Evolutionary conservation across 2,797 vertebrate species (phyloP), one percentile per base, ranked within the genome.

Genomic region (Enteromius mattozi): DNA sequence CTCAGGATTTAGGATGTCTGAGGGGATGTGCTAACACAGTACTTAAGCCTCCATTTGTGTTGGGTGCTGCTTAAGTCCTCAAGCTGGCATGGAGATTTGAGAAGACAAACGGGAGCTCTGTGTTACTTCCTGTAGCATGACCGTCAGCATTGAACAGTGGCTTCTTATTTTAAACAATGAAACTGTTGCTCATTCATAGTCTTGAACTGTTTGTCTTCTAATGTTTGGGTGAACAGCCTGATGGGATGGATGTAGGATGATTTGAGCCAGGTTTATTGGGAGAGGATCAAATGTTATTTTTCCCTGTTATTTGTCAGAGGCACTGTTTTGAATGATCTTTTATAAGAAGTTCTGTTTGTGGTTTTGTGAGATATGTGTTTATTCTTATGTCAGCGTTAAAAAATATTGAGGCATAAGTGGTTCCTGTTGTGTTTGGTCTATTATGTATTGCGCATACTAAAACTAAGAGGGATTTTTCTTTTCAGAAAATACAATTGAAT

Each of bases 11-110:
- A 24, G 69, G 27, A 65, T 74, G 33, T 37, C 35, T 72, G 35
- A 80, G 40, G 63, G 24, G 59, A 42, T 70, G 54, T 33, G 76
- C 49, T 68, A 47, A 74, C 16, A 30, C 40, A 51, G 30, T 75
- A 30, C 10, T 74, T 69, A 68, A 68, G 21, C 78, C 78, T 59
- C 37, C 14, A 12, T 61, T 78, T 84, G 82, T 78, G 37, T 84
- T 66, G 56, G 59, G 21, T 68, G 79, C 51, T 68, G 14, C 47
- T 77, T 19, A 76, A 81, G 61, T 75, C 78, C 61, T 27, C 56
- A 8, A 68, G 79, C 37, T 76, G 78, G 13, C 78, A 76, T 35
- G 16, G 68, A 68, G 40, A 79, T 79, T 78, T 84, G 40, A 42
- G 30, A 65, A 35, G 54, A 51, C 51, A 84, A 49, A 79, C 30